Conservation (phyloP, 2,888 invertebrate genomes). For the Metalampra italica region DNA sequence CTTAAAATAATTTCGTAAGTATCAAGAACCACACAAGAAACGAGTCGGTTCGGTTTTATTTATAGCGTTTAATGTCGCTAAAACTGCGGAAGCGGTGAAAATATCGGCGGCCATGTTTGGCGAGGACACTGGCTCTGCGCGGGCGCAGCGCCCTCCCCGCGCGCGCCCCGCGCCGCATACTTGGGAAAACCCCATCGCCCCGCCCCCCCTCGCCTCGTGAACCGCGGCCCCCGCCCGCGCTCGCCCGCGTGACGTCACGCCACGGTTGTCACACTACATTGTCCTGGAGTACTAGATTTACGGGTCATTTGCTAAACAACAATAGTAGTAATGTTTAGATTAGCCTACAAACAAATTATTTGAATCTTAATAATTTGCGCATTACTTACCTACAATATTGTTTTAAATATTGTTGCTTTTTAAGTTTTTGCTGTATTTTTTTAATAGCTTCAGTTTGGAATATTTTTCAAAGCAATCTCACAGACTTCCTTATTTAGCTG, state of each 20-base stretch:
- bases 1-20: not conserved
- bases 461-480: too few relatives aligned
- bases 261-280: not conserved
- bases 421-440: too few relatives aligned
- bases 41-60: not conserved
- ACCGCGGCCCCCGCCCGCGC: slow-evolving; percentile 15
- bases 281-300: too few relatives aligned
- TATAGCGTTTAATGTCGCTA: not conserved
- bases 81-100: slow-evolving; percentile 5
- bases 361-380: too few relatives aligned
- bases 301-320: too few relatives aligned
- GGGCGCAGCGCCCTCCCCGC: slow-evolving; percentile 19
- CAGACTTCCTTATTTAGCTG: too few relatives aligned
- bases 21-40: not conserved
- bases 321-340: too few relatives aligned
- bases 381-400: too few relatives aligned
- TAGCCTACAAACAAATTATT: too few relatives aligned
- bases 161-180: slow-evolving; percentile 39
- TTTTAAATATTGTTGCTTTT: too few relatives aligned
- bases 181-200: slow-evolving; percentile 71
- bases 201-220: slow-evolving; percentile 16
- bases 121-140: slow-evolving; percentile 23
- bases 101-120: slow-evolving; percentile 49
- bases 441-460: too few relatives aligned
- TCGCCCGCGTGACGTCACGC: slow-evolving; percentile 10